A percentile compares a stretch with the other conserved stretches of the same genome.
Conservation (phyloP, 2,888 invertebrate species). For the Apamea epomidion region DNA sequence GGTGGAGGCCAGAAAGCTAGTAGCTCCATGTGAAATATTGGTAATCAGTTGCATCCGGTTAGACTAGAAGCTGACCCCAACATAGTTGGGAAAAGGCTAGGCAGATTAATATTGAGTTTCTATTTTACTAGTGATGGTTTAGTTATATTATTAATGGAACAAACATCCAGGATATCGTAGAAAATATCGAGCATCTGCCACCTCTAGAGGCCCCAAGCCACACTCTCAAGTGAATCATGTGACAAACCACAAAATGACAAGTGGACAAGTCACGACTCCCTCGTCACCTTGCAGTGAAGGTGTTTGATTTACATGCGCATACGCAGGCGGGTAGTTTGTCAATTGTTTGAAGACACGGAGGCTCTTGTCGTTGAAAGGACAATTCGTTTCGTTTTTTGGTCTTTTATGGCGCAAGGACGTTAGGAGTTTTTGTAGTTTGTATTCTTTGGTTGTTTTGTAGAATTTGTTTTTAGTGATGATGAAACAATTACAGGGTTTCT, state of each 20-base stretch:
- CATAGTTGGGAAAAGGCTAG: too few relatives aligned
- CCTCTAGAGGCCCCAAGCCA: slow-evolving; percentile 22
- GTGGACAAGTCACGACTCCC: slow-evolving; percentile 61
- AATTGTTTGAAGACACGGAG: slow-evolving; percentile 46
- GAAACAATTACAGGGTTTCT: not conserved
- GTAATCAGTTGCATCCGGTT: not conserved
- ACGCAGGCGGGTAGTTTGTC: slow-evolving; percentile 43
- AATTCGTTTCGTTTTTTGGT: slow-evolving; percentile 24
- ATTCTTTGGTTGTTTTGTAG: not conserved
- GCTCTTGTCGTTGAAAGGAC: slow-evolving; percentile 13
- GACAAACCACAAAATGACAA: slow-evolving; percentile 40
- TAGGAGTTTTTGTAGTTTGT: not conserved
- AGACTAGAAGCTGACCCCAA: not conserved
- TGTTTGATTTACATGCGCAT: slow-evolving; percentile 58
- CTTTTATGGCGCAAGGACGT: slow-evolving; percentile 46
- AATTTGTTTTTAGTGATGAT: not conserved
- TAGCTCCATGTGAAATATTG: not conserved
- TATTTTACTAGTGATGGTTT: not conserved
- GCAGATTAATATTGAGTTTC: not conserved
- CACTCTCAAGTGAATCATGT: slow-evolving; percentile 53
- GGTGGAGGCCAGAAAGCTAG: not conserved
- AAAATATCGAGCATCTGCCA: slow-evolving; percentile 17
- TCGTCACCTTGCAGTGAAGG: slow-evolving; percentile 63
- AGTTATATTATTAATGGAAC: not conserved
- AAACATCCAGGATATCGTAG: not conserved